Evolutionary conservation across 92 coral and sea anemone genomes (phyloP).

Genomic region (Siderastrea radians): DNA sequence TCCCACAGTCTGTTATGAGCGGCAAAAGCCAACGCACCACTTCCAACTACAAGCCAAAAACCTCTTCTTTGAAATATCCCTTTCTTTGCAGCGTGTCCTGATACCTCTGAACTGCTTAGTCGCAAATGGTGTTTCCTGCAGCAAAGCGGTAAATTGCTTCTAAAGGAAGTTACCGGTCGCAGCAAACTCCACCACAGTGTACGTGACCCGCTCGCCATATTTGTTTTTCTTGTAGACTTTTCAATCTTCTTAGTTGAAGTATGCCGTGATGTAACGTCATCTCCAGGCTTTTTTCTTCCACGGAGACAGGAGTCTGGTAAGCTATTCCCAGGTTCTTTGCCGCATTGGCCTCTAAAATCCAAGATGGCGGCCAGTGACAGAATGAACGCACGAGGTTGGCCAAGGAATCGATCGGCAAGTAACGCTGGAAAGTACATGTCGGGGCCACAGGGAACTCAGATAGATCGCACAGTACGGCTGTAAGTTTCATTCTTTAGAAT

Average conservation of each 20-base stretch:
- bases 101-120: slow-evolving; percentile 6
- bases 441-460: slow-evolving; percentile 74
- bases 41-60: slow-evolving; percentile 12
- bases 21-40: background rate
- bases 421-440: slow-evolving; percentile 86
- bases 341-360: background rate
- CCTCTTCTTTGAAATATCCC: background rate
- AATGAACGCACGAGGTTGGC: slow-evolving; percentile 90
- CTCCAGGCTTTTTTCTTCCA: background rate
- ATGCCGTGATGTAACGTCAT: background rate
- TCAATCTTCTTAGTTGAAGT: background rate
- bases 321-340: background rate
- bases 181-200: background rate
- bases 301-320: slow-evolving; percentile 5
- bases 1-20: slow-evolving; percentile 75
- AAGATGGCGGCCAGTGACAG: slow-evolving; percentile 86
- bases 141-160: background rate
- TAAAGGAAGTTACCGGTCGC: background rate
- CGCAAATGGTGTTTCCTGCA: background rate
- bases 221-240: background rate
- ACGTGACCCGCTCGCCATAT: slow-evolving; percentile 15
- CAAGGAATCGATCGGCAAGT: slow-evolving; percentile 89
- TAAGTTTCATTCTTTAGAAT: slow-evolving; percentile 56
- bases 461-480: slow-evolving; percentile 92
- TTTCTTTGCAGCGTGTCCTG: background rate